phyloP scores from a whole-genome alignment of 2,888 invertebrate species.

The Monopis laevigella region DNA sequence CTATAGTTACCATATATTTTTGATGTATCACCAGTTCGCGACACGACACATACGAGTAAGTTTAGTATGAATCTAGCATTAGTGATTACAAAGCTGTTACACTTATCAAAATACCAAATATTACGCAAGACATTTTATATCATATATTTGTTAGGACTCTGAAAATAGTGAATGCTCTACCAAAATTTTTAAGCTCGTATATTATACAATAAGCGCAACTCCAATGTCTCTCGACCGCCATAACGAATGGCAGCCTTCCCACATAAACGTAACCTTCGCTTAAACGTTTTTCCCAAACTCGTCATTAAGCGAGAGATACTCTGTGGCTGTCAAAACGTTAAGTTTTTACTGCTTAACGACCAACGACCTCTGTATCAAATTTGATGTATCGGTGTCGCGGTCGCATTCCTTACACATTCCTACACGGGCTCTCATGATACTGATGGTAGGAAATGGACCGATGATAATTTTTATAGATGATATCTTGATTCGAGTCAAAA shows the following conservation, averaged over 20 bases:
- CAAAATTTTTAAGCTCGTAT: no score
- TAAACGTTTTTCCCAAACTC: slow-evolving; percentile 55
- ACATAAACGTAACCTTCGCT: slow-evolving; percentile 17
- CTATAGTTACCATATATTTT: no score
- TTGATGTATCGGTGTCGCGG: slow-evolving; percentile 34
- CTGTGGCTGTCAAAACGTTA: slow-evolving; percentile 27
- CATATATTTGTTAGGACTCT: no score
- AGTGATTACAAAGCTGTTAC: no score
- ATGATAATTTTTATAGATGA: slow-evolving; percentile 16
- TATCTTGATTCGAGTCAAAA: no score
- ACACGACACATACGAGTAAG: no score
- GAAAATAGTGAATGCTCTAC: no score
- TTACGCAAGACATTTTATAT: no score
- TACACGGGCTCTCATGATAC: slow-evolving; percentile 18
- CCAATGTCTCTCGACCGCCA: slow-evolving; percentile 6
- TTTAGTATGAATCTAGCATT: no score
- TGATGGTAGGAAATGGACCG: slow-evolving; percentile 13
- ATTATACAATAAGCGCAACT: slow-evolving; percentile 4
- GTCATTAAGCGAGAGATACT: slow-evolving; percentile 34
- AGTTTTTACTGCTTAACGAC: slow-evolving; percentile 33
- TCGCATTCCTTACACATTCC: slow-evolving; percentile 30
- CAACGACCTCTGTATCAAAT: slow-evolving; percentile 39
- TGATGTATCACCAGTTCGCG: no score
- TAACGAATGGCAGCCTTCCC: slow-evolving; percentile 11
- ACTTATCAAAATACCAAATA: no score